phyloP scores from a whole-genome alignment of 1,140 invertebrate genomes.

The Leucophenga varia region DNA sequence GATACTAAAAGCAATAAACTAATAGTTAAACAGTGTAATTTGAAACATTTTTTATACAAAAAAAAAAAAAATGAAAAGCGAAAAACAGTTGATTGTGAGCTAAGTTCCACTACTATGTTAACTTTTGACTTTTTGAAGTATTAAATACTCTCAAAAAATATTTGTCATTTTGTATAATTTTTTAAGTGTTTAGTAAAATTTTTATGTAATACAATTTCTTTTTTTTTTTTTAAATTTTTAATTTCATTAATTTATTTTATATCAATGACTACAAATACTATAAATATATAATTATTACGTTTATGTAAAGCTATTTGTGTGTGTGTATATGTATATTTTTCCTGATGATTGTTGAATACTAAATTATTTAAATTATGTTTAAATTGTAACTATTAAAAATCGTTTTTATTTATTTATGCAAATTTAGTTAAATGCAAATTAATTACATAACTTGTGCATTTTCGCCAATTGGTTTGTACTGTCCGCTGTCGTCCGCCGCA shows the following conservation, averaged over 20 bases:
- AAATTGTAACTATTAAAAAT: slow-evolving; percentile 19
- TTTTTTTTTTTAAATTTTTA: too few species aligned
- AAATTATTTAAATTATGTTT: slow-evolving; percentile 7
- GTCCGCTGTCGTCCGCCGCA: too few species aligned
- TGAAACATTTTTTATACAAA: slow-evolving; percentile 1
- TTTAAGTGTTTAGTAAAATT: too few species aligned
- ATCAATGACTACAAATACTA: slow-evolving; percentile 26
- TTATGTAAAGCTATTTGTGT: slow-evolving; percentile 16
- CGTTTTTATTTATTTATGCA: slow-evolving; percentile 46
- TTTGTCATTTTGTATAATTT: too few species aligned
- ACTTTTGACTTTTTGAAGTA: too few species aligned
- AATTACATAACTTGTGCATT: slow-evolving; percentile 35
- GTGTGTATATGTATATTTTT: slow-evolving; percentile 3
- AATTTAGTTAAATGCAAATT: slow-evolving; percentile 52
- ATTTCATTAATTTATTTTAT: slow-evolving; percentile 37
- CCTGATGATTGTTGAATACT: not conserved
- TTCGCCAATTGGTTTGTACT: too few species aligned
- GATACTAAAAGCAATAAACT: too few species aligned
- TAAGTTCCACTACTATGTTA: slow-evolving; percentile 38
- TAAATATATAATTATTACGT: slow-evolving; percentile 10
- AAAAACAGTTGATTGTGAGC: slow-evolving; percentile 42
- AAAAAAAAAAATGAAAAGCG: slow-evolving; percentile 10
- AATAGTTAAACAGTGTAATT: slow-evolving; percentile 26
- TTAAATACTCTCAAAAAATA: slow-evolving; percentile 26
- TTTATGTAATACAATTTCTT: too few species aligned